Base-by-base conservation (phyloP, 1,140 invertebrate species). In the Drosophila suzukii region DNA sequence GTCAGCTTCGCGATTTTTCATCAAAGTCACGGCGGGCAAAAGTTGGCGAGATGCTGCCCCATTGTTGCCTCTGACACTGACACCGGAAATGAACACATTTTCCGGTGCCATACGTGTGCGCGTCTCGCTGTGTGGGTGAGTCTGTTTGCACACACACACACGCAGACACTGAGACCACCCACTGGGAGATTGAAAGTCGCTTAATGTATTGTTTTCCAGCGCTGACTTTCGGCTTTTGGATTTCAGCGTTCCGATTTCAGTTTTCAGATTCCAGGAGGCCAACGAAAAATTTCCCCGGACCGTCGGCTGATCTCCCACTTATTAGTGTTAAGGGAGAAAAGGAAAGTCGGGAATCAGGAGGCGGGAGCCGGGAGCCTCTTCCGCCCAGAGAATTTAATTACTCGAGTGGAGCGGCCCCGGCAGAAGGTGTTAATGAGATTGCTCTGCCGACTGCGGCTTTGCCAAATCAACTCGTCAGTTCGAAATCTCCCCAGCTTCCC, bases 41-140 rank as follows among this genome's bases (percentile, higher is more conserved):
- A 77, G 74, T 76, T 77, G 62, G 74, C 72, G 72, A 76, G 73
- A 75, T 75, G 58, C 58, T 58, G 67, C 63, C 57, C 73, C 70
- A 67, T 77, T 63, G 58, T 71, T 81, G 68, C 55, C 51, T 75
- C 78, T 84, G 84, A 79, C 84, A 90, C 78, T 89, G 85, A 90
- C 85, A 89, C 85, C 85, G 85, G 85, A 90, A 90, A 90, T 90
- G 85, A 90, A 90, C 85, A 90, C 85, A 89, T 90, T 90, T 90
- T 89, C 85, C 85, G 85, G 80, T 70, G 79, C 78, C 75, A 81
- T 82, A 70, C 77, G 54, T 56, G 59, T 51, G 44, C 70, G 44
- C 59, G 41, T 47, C 36, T 44, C 44, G 7, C 17, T 50, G 13
- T 60, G 20, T 12, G 70, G 38, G 41, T 65, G 49, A 59, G 32